Conservation (phyloP, 2,113 vertebrate genomes). For the Uropsilus gracilis region DNA sequence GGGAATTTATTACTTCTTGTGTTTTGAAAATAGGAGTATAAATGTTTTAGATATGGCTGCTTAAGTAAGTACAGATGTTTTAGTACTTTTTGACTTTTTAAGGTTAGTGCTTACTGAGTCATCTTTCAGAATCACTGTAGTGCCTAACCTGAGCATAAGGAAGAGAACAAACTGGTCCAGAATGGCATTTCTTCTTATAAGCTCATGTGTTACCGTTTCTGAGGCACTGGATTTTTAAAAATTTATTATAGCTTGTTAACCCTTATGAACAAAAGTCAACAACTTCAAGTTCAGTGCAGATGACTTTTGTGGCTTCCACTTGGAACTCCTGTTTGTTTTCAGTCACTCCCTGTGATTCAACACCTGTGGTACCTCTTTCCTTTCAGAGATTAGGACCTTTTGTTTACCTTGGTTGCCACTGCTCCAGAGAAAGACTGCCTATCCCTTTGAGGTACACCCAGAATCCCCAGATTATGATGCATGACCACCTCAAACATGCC, state of each 20-base stretch:
- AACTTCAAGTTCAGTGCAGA: neutral
- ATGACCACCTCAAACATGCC: neutral
- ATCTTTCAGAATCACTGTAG: neutral
- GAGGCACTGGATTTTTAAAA: neutral
- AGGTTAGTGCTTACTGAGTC: neutral
- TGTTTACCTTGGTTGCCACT: neutral
- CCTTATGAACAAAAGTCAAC: constrained; percentile 23
- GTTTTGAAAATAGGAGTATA: neutral
- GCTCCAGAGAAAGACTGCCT: neutral
- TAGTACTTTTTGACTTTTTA: neutral
- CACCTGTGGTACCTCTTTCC: neutral
- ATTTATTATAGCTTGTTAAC: neutral
- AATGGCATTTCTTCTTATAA: neutral
- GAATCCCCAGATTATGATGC: neutral
- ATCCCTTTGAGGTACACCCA: neutral
- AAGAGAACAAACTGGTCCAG: neutral
- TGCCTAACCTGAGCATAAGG: neutral
- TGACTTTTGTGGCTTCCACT: neutral
- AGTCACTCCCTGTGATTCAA: neutral
- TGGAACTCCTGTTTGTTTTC: neutral
- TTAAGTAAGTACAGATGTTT: neutral
- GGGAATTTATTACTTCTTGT: neutral
- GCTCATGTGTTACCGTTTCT: neutral
- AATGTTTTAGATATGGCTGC: neutral
- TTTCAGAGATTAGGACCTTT: neutral